phyloP scores from a whole-genome alignment of 2,113 vertebrate species.

The Grammomys surdaster region DNA sequence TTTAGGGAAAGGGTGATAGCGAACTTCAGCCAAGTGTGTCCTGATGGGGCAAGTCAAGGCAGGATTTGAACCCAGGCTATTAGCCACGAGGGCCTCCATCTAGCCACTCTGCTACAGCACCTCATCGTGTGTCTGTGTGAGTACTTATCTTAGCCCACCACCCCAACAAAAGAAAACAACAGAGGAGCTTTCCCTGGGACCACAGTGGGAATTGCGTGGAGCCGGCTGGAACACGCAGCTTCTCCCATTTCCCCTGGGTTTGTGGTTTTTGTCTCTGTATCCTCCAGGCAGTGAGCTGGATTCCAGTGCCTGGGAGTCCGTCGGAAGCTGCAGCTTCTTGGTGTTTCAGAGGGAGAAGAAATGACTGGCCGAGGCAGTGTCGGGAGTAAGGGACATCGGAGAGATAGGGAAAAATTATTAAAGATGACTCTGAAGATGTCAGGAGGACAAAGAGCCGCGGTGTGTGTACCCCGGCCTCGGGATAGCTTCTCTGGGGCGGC shows the following conservation, averaged over 20 bases:
- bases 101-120: background rate
- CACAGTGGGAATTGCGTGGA: background rate
- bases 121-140: rapidly evolving
- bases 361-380: background rate
- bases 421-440: constrained; percentile 75
- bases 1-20: background rate
- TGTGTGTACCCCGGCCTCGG: background rate
- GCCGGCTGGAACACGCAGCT: background rate
- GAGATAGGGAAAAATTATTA: constrained; percentile 51
- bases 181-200: background rate
- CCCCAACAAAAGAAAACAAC: background rate
- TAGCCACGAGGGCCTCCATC: background rate
- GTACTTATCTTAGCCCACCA: background rate
- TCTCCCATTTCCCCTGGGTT: constrained; percentile 22
- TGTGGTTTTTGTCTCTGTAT: constrained; percentile 4
- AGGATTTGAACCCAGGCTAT: background rate
- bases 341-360: background rate
- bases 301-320: background rate
- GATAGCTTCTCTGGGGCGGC: constrained; percentile 6
- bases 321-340: background rate
- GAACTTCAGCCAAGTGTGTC: background rate
- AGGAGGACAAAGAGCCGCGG: constrained; percentile 34
- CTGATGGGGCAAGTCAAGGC: too few species aligned
- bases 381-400: constrained; percentile 17
- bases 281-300: background rate